phyloP scores from a whole-genome alignment of 1,140 invertebrate genomes.

The Procambarus clarkii region DNA sequence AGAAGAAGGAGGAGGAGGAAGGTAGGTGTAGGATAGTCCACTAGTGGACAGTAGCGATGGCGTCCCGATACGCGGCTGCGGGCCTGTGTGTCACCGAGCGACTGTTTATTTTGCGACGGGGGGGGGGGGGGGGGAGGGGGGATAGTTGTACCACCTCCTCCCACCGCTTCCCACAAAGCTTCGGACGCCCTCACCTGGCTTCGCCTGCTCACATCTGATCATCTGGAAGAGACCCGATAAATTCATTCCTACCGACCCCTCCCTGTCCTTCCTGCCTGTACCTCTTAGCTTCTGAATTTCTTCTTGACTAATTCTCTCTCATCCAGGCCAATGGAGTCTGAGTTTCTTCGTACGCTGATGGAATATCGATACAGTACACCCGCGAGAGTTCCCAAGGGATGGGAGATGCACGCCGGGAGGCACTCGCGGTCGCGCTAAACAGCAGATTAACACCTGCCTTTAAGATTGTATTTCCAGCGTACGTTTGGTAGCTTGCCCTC shows the following conservation, averaged over 20 bases:
- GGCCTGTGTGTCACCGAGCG: constrained; percentile 52
- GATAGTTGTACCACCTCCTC: neutral
- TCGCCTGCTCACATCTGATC: constrained; percentile 45
- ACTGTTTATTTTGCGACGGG: constrained; percentile 32
- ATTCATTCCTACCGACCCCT: constrained; percentile 40
- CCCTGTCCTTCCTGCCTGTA: neutral
- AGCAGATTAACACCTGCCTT: constrained; percentile 8
- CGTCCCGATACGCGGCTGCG: constrained; percentile 8
- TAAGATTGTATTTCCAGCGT: neutral
- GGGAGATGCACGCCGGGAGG: neutral
- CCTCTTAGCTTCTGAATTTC: neutral
- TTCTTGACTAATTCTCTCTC: neutral
- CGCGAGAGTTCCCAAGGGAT: neutral
- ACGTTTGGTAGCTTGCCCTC: neutral
- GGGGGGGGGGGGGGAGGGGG: too few species aligned
- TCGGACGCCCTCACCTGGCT: constrained; percentile 48
- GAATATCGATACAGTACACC: neutral
- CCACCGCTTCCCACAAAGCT: constrained; percentile 27
- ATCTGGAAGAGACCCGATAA: constrained; percentile 49
- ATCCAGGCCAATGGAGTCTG: neutral
- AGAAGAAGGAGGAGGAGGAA: neutral
- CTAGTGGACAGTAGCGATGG: constrained; percentile 20
- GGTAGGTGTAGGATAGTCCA: constrained; percentile 9
- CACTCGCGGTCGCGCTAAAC: neutral
- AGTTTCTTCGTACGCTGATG: neutral